A percentile compares a stretch with the other conserved stretches of the same genome.
Evolutionary conservation across 2,797 vertebrate genomes (phyloP).

Genomic region (Girardinus metallicus): DNA sequence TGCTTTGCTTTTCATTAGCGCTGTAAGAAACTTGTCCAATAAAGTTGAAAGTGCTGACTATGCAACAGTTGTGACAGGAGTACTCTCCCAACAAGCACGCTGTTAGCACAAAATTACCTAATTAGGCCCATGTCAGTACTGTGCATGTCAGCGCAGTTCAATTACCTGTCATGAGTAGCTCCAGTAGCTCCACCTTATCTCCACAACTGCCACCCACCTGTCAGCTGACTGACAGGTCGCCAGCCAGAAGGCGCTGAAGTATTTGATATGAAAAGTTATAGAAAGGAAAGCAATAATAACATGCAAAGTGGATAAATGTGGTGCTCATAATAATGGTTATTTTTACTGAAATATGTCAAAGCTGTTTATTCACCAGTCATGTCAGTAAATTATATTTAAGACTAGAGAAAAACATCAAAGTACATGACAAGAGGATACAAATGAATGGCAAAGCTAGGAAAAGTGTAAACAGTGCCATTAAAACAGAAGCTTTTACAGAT

Average conservation of each 20-base stretch:
- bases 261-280: conserved; percentile 51
- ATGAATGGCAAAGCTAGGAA: not conserved
- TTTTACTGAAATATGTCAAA: conserved; percentile 39
- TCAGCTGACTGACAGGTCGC: conserved; percentile 57
- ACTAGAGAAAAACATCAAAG: conserved; percentile 20
- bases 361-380: conserved; percentile 46
- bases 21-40: conserved; percentile 5
- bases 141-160: conserved; percentile 47
- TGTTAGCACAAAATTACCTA: conserved; percentile 43
- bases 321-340: conserved; percentile 36
- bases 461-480: not conserved
- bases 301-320: conserved; percentile 29
- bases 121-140: conserved; percentile 57
- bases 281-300: conserved; percentile 21
- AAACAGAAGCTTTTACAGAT: not conserved
- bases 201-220: conserved; percentile 41
- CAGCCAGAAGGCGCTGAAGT: conserved; percentile 52
- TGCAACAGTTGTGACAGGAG: conserved; percentile 24
- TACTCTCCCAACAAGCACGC: conserved; percentile 37
- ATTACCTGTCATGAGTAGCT: conserved; percentile 65
- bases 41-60: conserved; percentile 40
- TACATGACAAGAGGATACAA: conserved; percentile 1
- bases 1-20: conserved; percentile 11
- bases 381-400: conserved; percentile 21
- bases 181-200: conserved; percentile 26